A percentile compares a stretch with the other conserved stretches of the same genome.
Evolutionary conservation across 2,888 invertebrate genomes (phyloP).

Genomic region (Oxycera nigricornis): DNA sequence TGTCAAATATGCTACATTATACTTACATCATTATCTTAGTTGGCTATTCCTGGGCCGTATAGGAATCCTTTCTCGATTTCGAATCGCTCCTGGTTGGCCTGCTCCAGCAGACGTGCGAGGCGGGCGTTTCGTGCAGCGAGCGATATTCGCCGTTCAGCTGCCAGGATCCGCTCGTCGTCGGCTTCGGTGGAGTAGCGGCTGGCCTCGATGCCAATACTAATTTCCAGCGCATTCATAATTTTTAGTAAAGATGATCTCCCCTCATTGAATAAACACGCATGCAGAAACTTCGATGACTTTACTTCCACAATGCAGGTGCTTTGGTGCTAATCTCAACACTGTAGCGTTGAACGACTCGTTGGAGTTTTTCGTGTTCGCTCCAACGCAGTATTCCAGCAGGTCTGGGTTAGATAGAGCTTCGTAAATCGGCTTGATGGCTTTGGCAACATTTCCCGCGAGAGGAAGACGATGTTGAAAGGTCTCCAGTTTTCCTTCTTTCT

Average conservation of each 20-base stretch:
- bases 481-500: not conserved
- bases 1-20: too few relatives aligned
- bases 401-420: not conserved
- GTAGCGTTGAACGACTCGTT: slow-evolving; percentile 5
- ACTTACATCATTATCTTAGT: not conserved
- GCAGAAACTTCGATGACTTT: not conserved
- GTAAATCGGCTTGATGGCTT: slow-evolving; percentile 13
- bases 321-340: slow-evolving; percentile 5
- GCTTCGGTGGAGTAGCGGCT: slow-evolving; percentile 8
- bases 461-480: not conserved
- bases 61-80: slow-evolving; percentile 7
- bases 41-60: not conserved
- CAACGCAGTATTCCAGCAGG: not conserved
- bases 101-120: slow-evolving; percentile 5
- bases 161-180: not conserved
- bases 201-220: not conserved
- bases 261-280: not conserved
- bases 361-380: not conserved
- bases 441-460: not conserved
- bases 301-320: not conserved
- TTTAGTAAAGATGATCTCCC: not conserved
- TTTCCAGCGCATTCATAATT: not conserved
- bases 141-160: not conserved
- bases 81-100: not conserved
- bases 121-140: not conserved